Base-by-base conservation (phyloP, 2,888 invertebrate species). In the Torymus auratus region DNA sequence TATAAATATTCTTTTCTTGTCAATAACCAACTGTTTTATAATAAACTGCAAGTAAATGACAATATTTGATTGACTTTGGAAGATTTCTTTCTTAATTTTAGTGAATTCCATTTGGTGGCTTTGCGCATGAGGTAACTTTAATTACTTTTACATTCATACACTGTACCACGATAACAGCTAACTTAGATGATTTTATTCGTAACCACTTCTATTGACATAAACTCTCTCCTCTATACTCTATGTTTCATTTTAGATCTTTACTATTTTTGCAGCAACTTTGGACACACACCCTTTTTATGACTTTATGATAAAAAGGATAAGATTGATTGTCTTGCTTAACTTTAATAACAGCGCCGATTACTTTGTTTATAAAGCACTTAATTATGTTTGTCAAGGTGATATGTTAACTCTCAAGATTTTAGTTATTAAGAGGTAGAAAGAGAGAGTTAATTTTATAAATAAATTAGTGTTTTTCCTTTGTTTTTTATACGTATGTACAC, bases 141-240 rank as follows among this genome's bases (percentile, higher is more conserved):
- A 69, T 74, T 61, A 60, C 55, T 78, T 65, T 83, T 81, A 83
- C 83, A 80, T 80, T 79, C 81, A 56, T 80, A 81, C 80, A 79
- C 74, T 12, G 82, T 81, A 83, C 75, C 81, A 76, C 60, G 50
- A 28, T 74, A 84, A 85, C 81, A 85, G 83, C 80, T 82, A 83
- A 84, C 84, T 85, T 84, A 83, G 81, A 85, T 84, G 84, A 85
- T 85, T 80, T 83, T 74, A 84, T 84, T 85, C 82, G 84, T 84
- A 84, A 84, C 81, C 83, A 85, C 41, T 86, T 81, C 81, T 84
- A 86, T 86, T 84, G 82, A 84, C 85, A 85, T 84, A 88, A 87
- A 86, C 84, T 84, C 84, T 86, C 83, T 81, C 81, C 67, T 73
- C 15, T 64, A 52, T 64, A 55, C 13, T 68, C 61, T 77, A 62